Evolutionary conservation across 2,113 vertebrate genomes (phyloP).

Genomic region (Sylvia atricapilla): DNA sequence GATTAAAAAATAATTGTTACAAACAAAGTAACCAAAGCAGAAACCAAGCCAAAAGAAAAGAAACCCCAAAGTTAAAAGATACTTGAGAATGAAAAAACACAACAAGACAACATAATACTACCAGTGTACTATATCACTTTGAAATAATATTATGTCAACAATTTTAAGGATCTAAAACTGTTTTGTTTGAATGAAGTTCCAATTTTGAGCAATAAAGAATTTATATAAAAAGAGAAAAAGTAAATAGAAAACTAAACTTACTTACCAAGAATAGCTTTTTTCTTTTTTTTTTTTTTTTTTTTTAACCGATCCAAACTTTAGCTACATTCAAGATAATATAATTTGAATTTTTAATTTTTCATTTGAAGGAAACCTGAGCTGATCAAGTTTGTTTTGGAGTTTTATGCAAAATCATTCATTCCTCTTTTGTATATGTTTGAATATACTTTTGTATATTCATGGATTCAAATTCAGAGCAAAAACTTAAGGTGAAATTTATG

Average conservation of each 20-base stretch:
- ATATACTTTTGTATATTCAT: neutral
- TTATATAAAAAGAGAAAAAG: neutral
- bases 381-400: neutral
- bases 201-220: neutral
- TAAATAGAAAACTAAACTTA: neutral
- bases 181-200: neutral
- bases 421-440: too few species aligned
- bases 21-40: neutral
- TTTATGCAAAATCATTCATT: neutral
- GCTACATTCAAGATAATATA: neutral
- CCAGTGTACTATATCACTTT: neutral
- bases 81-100: neutral
- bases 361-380: neutral
- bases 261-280: neutral
- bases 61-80: neutral
- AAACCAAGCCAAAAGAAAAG: neutral
- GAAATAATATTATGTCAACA: neutral
- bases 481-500: neutral
- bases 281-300: neutral
- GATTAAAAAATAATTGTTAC: neutral
- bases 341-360: neutral
- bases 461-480: neutral
- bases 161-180: neutral
- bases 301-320: neutral
- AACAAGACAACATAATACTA: neutral